A percentile compares a stretch with the other conserved stretches of the same genome.
Conservation (phyloP, 1,140 invertebrate genomes). For the Reticulitermes speratus region DNA sequence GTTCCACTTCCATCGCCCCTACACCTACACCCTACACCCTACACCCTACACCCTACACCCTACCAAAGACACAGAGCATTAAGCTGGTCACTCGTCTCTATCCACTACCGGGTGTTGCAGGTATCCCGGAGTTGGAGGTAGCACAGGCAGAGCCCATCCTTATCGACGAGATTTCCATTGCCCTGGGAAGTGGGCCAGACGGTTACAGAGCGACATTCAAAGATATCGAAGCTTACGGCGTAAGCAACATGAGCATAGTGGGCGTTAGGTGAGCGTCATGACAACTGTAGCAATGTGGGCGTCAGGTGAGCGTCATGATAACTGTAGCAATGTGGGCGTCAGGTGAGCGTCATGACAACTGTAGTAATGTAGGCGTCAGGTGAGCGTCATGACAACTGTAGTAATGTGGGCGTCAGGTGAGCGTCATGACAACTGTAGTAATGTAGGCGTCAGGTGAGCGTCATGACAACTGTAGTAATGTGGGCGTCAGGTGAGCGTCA, state of each 20-base stretch:
- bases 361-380: too few relatives aligned
- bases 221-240: slow-evolving; percentile 74
- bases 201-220: slow-evolving; percentile 75
- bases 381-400: neutral
- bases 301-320: neutral
- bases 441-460: too few relatives aligned
- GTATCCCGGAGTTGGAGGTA: slow-evolving; percentile 63
- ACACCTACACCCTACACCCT: too few relatives aligned
- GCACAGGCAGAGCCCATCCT: slow-evolving; percentile 68
- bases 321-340: too few relatives aligned
- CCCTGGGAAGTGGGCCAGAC: slow-evolving; percentile 70
- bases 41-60: too few relatives aligned
- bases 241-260: slow-evolving; percentile 72
- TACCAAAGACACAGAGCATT: too few relatives aligned
- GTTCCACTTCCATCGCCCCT: too few relatives aligned
- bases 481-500: too few relatives aligned
- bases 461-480: too few relatives aligned
- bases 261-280: slow-evolving; percentile 60
- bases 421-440: neutral
- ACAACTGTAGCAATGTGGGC: neutral
- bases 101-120: slow-evolving; percentile 36
- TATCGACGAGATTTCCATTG: slow-evolving; percentile 76
- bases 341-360: neutral
- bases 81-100: neutral
- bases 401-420: too few relatives aligned